Evolutionary conservation across 2,888 invertebrate genomes (phyloP).

Genomic region (Lasius fuliginosus): DNA sequence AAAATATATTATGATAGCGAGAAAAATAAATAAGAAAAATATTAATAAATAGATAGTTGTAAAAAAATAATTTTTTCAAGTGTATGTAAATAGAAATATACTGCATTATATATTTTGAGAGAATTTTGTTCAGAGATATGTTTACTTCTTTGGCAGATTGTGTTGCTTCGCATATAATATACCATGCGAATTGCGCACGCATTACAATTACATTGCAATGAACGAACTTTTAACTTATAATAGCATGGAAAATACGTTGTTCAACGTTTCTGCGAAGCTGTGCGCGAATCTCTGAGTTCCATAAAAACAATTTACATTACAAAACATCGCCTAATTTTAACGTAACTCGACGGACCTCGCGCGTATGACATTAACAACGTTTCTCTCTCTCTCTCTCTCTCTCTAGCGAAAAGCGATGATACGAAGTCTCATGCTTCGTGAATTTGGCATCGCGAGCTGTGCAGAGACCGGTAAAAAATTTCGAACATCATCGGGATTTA

Average conservation of each 20-base stretch:
- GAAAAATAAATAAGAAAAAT: neutral
- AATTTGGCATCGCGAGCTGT: neutral
- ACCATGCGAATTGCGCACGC: neutral
- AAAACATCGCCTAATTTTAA: conserved; percentile 37
- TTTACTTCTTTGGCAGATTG: neutral
- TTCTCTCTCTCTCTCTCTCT: neutral
- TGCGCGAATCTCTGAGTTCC: neutral
- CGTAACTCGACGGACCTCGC: neutral
- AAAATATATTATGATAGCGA: neutral
- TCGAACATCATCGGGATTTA: conserved; percentile 7
- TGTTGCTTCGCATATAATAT: neutral
- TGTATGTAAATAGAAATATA: neutral
- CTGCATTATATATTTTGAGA: neutral
- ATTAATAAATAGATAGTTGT: neutral
- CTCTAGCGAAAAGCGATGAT: neutral
- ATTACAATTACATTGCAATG: neutral
- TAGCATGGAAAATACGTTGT: neutral
- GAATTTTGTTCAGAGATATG: neutral
- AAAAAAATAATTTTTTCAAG: neutral
- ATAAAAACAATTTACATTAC: neutral
- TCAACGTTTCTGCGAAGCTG: neutral
- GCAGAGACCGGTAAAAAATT: neutral
- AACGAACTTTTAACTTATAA: neutral
- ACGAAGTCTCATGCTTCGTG: neutral
- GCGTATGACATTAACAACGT: neutral